Evolutionary conservation across 1,140 invertebrate species (phyloP).

Genomic region (Andrena cerasifolii): DNA sequence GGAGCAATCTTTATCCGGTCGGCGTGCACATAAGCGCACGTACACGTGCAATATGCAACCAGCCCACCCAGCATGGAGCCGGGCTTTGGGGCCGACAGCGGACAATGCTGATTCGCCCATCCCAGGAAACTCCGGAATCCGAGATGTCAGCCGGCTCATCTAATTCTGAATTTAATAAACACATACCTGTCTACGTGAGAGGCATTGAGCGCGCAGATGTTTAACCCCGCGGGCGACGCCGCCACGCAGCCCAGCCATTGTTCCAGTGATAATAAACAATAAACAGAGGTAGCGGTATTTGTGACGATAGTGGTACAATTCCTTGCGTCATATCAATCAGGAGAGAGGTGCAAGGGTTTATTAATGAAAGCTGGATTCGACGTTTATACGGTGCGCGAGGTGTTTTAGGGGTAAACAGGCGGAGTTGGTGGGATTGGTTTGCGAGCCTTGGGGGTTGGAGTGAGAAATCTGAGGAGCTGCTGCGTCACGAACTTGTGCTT

Average conservation of each 20-base stretch:
- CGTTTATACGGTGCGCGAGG: not conserved
- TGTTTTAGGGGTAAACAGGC: too few relatives aligned
- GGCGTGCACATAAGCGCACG: slow-evolving; percentile 38
- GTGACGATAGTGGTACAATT: not conserved
- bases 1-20: slow-evolving; percentile 35
- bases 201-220: slow-evolving; percentile 47
- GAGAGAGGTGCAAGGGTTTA: slow-evolving; percentile 33
- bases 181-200: slow-evolving; percentile 55
- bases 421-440: too few relatives aligned
- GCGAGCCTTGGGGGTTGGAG: too few relatives aligned
- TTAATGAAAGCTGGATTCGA: slow-evolving; percentile 6
- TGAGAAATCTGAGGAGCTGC: too few relatives aligned
- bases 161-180: slow-evolving; percentile 70
- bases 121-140: slow-evolving; percentile 57
- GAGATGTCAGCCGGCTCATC: slow-evolving; percentile 56
- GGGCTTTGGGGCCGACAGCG: not conserved
- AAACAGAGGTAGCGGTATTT: not conserved
- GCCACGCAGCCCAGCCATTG: not conserved
- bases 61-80: slow-evolving; percentile 9
- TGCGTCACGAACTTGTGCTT: too few relatives aligned
- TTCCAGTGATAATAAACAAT: slow-evolving; percentile 12
- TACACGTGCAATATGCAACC: slow-evolving; percentile 48
- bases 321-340: not conserved
- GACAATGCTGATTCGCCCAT: slow-evolving; percentile 59
- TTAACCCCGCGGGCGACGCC: slow-evolving; percentile 9